These are phyloP conservation scores for Nyctibius bracteatus DNA, from an alignment of 2,113 vertebrate species.

Conservation along the genomic window DNA sequence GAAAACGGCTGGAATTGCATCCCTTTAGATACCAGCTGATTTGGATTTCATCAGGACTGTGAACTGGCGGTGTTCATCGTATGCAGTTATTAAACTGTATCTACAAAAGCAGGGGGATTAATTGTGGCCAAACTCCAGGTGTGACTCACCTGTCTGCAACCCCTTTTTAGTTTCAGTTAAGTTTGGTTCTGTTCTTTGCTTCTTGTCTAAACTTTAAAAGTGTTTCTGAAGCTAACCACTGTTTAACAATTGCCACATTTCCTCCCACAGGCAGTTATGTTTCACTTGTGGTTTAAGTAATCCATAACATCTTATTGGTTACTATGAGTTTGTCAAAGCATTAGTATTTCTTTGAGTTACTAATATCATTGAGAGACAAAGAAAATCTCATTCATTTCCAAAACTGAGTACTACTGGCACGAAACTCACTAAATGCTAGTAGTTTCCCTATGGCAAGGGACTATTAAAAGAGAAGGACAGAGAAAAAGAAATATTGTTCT, in stretches of 20 bases:
- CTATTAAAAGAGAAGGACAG: constrained; percentile 25
- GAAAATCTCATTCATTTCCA: constrained; percentile 33
- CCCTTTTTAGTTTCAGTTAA: not conserved
- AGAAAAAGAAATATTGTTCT: constrained; percentile 41
- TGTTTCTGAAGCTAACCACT: constrained; percentile 25
- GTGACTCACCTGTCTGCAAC: not conserved
- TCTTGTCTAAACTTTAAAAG: not conserved
- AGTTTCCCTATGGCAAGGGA: not conserved
- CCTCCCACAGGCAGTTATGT: not conserved
- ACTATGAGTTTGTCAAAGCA: constrained; percentile 4
- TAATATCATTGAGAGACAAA: constrained; percentile 25
- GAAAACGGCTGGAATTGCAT: not conserved
- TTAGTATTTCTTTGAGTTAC: constrained; percentile 32
- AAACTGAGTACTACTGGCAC: not conserved
- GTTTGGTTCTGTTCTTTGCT: not conserved
- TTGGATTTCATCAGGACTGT: not conserved
- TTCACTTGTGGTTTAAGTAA: constrained; percentile 44
- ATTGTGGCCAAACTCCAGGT: not conserved
- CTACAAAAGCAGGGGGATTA: not conserved
- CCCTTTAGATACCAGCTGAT: not conserved
- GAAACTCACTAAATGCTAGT: not conserved
- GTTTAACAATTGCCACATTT: constrained; percentile 49
- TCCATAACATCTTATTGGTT: constrained; percentile 22
- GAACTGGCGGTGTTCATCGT: not conserved
- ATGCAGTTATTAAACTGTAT: not conserved